These are phyloP conservation scores for Cololabis saira DNA, from an alignment of 2,113 vertebrate genomes.

Conservation along the genomic window DNA sequence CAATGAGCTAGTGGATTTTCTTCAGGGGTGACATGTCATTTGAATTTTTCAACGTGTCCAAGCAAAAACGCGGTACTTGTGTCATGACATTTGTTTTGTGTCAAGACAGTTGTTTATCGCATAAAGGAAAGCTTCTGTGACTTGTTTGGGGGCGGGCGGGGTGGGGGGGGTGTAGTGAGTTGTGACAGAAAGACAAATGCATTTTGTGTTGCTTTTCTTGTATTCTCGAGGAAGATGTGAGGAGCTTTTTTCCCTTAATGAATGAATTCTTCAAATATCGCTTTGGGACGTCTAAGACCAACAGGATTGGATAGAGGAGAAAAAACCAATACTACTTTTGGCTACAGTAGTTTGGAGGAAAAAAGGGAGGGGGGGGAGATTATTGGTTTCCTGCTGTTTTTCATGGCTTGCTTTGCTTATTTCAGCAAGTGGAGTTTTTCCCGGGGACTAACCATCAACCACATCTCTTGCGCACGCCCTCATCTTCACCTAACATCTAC, in stretches of 20 bases:
- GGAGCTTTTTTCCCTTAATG: too few species aligned
- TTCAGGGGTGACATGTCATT: slow-evolving; percentile 26
- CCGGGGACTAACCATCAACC: slow-evolving; percentile 25
- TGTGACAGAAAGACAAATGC: too few species aligned
- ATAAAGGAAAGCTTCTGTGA: too few species aligned
- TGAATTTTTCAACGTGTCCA: slow-evolving; percentile 9
- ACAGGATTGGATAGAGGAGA: not conserved
- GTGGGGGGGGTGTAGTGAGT: too few species aligned
- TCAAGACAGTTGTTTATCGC: slow-evolving; percentile 14
- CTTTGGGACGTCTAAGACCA: too few species aligned
- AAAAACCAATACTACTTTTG: slow-evolving; percentile 7
- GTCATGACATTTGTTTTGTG: slow-evolving; percentile 19
- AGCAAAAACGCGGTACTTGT: slow-evolving; percentile 36
- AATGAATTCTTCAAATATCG: too few species aligned
- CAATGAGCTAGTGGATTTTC: slow-evolving; percentile 18
- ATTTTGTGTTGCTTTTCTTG: too few species aligned
- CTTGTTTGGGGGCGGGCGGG: too few species aligned
- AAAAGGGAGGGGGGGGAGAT: slow-evolving; percentile 26
- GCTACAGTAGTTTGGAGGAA: not conserved
- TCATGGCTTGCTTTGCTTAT: slow-evolving; percentile 68
- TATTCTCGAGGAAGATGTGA: too few species aligned
- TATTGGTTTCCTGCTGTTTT: slow-evolving; percentile 49
- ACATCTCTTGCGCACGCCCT: slow-evolving; percentile 15
- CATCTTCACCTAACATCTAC: not conserved
- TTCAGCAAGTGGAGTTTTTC: slow-evolving; percentile 37